Base-by-base conservation (phyloP, 2,797 vertebrate genomes). In the Gallinago nigripennis region DNA sequence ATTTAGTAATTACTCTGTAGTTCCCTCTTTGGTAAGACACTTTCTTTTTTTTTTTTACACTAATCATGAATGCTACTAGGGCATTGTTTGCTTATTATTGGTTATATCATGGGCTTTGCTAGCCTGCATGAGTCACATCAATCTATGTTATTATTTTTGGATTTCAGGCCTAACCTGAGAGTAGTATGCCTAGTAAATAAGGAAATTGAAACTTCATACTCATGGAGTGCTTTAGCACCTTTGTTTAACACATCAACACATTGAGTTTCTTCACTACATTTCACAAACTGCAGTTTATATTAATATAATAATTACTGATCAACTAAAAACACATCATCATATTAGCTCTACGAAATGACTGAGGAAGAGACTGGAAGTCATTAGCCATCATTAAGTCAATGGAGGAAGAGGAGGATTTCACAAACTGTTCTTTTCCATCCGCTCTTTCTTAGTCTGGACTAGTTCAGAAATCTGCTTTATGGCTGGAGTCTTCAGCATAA, bases 401-500 rank as follows among this genome's bases (percentile, higher is more conserved):
- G 31, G 60, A 96, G 86, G 68, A 97, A 95, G 94, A 90, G 58
- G 69, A 91, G 39, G 56, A 48, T 91, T 96, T 97, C 87, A 73
- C 61, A 95, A 95, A 95, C 45, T 92, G 11, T 80, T 93, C 13
- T 69, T 28, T 71, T 89, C 43, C 11, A 77, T 58, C 73, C 8
- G 1, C 48, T 92, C 43, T 78, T 84, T 94, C 53, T 91, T 86
- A 91, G 68, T 81, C 87, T 86, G 94, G 82, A 30, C 72, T 93
- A 63, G 71, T 93, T 83, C 72, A 64, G 80, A 91, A 95, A 82
- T 18, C 56, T 82, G 20, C 50, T 92, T 72, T 10, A 65, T 25
- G 46, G 81, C 63, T 89, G 57, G 51, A 41, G 35, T 37, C 83
- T 70, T 89, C 90, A 90, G 71, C 88, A 93, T 85, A 97, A 96